A percentile compares a stretch with the other conserved stretches of the same genome.
These are phyloP conservation scores for Hedychridium roseum DNA, from an alignment of 2,888 invertebrate species.

Conservation along the genomic window DNA sequence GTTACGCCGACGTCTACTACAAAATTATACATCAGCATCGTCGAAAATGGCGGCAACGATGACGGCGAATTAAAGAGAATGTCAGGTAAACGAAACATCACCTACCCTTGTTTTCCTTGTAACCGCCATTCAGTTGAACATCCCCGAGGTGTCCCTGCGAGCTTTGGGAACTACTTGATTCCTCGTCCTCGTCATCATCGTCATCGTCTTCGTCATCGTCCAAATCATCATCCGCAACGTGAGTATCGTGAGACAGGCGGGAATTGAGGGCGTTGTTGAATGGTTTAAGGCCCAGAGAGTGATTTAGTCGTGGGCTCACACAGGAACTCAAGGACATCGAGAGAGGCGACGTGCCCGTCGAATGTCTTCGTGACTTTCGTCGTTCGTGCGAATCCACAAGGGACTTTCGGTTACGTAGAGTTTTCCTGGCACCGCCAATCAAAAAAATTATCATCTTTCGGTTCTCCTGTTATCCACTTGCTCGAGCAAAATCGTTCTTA, in stretches of 20 bases:
- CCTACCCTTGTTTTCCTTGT: constrained; percentile 69
- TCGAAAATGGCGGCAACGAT: background rate
- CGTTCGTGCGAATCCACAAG: constrained; percentile 72
- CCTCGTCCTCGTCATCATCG: constrained; percentile 67
- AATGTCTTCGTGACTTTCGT: constrained; percentile 81
- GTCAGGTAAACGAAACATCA: constrained; percentile 1
- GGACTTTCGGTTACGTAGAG: constrained; percentile 74
- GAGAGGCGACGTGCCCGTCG: constrained; percentile 72
- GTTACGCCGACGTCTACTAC: constrained; percentile 77
- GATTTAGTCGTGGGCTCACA: constrained; percentile 58
- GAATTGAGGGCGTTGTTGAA: constrained; percentile 56
- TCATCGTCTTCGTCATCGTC: constrained; percentile 67
- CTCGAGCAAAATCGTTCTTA: constrained; percentile 33
- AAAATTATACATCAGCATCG: constrained; percentile 20
- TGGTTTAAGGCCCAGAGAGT: constrained; percentile 53
- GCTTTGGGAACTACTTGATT: constrained; percentile 71
- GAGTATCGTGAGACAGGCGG: constrained; percentile 62
- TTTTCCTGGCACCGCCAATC: constrained; percentile 72
- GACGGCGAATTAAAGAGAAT: background rate
- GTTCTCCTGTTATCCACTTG: too few species aligned
- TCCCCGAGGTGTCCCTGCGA: constrained; percentile 67
- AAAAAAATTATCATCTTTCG: too few species aligned
- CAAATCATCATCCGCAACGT: constrained; percentile 66
- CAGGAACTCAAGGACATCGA: constrained; percentile 57
- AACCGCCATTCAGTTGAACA: constrained; percentile 67